Evolutionary conservation across 2,113 vertebrate genomes (phyloP), one percentile per base, ranked within the genome.

Genomic region (Rhinopithecus roxellana): DNA sequence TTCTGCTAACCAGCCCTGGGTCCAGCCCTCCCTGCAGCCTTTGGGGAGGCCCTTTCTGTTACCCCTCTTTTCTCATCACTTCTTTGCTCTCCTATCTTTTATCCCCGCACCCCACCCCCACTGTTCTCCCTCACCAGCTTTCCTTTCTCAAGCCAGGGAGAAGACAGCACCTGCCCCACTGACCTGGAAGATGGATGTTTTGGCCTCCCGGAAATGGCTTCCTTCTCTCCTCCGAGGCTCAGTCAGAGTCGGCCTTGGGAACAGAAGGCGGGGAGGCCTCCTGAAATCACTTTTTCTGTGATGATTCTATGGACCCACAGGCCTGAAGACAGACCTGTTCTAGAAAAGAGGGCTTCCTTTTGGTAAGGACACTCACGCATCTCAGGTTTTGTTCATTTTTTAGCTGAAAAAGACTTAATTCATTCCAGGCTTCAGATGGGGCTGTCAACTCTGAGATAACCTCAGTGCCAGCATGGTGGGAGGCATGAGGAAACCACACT

Each of bases 131-230:
- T 16, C 12, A 18, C 48, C 48, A 8, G 2, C 32, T 11, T 57
- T 35, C 48, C 50, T 84, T 23, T 43, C 78, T 89, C 57, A 45
- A 0, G 25, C 16, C 23, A 22, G 72, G 32, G 30, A 87, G 72
- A 23, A 84, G 89, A 40, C 20, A 3, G 38, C 0, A 3, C 79
- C 35, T 27, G 32, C 45, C 38, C 52, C 55, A 67, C 84, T 1
- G 6, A 89, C 61, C 25, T 1, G 20, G 50, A 23, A 45, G 0
- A 1, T 0, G 0, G 22, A 18, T 10, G 45, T 12, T 75, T 27
- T 11, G 48, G 75, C n/a, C 79, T 67, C 30, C 12, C 8, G 1
- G 67, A 38, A 50, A 14, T 0, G 16, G 18, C 4, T 35, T 77
- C 8, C 0, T 88, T 64, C 78, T 77, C n/a, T 30, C 3, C 27